A percentile compares a stretch with the other conserved stretches of the same genome.
Evolutionary conservation across 2,888 invertebrate genomes (phyloP).

Genomic region (Lapara coniferarum): DNA sequence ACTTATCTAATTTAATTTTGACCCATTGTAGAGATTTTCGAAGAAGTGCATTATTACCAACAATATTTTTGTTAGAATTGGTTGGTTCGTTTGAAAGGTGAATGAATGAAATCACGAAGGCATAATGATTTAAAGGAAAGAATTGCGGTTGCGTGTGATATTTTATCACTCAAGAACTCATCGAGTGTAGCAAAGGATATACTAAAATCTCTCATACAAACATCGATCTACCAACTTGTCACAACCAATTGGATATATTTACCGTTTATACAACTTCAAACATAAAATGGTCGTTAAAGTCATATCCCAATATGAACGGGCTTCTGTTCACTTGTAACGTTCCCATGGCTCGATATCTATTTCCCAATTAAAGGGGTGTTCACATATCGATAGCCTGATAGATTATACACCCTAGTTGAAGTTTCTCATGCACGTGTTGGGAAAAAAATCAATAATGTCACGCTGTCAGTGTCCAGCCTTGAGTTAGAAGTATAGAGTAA

Average conservation of each 20-base stretch:
- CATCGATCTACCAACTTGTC: not conserved
- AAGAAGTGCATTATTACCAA: too few species aligned
- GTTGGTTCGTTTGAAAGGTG: too few species aligned
- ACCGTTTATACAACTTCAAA: slow-evolving; percentile 4
- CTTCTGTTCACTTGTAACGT: slow-evolving; percentile 37
- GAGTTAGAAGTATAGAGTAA: too few species aligned
- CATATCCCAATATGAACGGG: not conserved
- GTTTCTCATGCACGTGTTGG: slow-evolving; percentile 59
- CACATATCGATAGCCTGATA: slow-evolving; percentile 49
- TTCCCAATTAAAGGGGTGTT: slow-evolving; percentile 54
- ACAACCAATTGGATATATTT: not conserved
- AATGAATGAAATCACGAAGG: too few species aligned
- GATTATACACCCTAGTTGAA: slow-evolving; percentile 73
- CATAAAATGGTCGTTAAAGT: slow-evolving; percentile 12
- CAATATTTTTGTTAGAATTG: too few species aligned
- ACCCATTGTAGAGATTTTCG: not conserved
- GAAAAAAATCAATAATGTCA: slow-evolving; percentile 14
- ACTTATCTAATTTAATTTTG: not conserved
- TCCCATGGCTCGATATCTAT: slow-evolving; percentile 57
- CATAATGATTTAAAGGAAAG: too few species aligned
- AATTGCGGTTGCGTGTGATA: too few species aligned
- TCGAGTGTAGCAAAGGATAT: not conserved
- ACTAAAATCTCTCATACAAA: not conserved
- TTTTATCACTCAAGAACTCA: too few species aligned
- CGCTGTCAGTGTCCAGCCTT: not conserved